phyloP scores from a whole-genome alignment of 1,140 invertebrate species.

The Temnothorax nylanderi region DNA sequence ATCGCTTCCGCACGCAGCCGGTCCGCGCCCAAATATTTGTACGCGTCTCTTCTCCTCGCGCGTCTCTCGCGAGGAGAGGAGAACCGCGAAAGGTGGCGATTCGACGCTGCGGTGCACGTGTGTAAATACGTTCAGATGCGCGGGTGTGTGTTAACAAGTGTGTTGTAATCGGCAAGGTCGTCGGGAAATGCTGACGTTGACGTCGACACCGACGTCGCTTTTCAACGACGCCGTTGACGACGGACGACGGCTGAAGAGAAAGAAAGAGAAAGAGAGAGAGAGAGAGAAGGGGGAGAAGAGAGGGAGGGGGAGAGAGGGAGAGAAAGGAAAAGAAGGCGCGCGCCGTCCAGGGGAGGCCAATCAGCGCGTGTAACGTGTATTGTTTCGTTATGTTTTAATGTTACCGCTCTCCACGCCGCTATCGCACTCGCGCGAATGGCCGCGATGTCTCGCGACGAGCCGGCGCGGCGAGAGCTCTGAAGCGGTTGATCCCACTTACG shows the following conservation, averaged over 20 bases:
- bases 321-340: not conserved
- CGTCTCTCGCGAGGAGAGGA: not conserved
- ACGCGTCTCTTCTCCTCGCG: not conserved
- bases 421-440: not conserved
- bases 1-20: conserved; percentile 30
- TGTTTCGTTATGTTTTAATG: conserved; percentile 38
- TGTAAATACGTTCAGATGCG: conserved; percentile 51
- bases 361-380: conserved; percentile 23
- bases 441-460: conserved; percentile 37
- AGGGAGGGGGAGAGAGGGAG: not conserved
- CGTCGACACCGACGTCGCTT: conserved; percentile 5
- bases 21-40: conserved; percentile 46
- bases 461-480: not conserved
- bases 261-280: not conserved
- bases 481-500: conserved; percentile 11
- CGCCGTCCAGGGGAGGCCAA: conserved; percentile 6
- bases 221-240: conserved; percentile 10
- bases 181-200: conserved; percentile 42
- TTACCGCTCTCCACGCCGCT: not conserved
- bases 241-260: no score
- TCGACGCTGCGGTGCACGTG: conserved; percentile 7
- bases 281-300: no score
- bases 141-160: conserved; percentile 58
- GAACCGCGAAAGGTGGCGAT: not conserved
- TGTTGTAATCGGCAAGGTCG: conserved; percentile 58